Base-by-base conservation (phyloP, 1,140 invertebrate species). In the Mercenaria mercenaria region DNA sequence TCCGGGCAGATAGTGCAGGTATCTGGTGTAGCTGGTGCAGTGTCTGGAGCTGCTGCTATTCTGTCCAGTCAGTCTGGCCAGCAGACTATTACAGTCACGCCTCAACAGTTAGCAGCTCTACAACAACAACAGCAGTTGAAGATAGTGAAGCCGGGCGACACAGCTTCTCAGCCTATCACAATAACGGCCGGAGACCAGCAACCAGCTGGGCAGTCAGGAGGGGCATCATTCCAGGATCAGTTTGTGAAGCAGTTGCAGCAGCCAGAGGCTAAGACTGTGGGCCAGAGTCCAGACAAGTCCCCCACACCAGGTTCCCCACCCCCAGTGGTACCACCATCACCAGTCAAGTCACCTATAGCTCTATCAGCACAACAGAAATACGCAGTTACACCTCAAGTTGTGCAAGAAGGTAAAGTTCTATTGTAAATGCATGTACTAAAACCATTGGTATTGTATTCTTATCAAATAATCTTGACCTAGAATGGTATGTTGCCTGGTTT, bases 221-320 rank as follows among this genome's bases (percentile, higher is more conserved):
- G 64, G 23, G 69, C 64, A 1, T 85, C 81, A 18, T 67, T 91
- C 10, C 88, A 87, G 29, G 84, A 67, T 47, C 88, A 89, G n/a
- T 61, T 90, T 29, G 61, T 90, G 8, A 76, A 89, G 13, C 76
- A 83, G 61, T 67, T 59, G 0, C 80, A 83, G 15, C 74, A 83
- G 29, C 80, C 74, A 59, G 87, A 39, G 96, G 97, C 77, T 59
- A 79, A 79, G 32, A 96, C 96, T 34, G n/a, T 77, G 74, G 23
- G 69, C 95, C 96, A n/a, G 97, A 97, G 10, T 97, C 97, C 18
- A 97, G 97, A 20, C 97, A 72, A 91, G 69, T 74, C 90, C 86
- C 41, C 82, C 80, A 26, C 47, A 85, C 43, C 91, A 81, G 79
- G 86, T n/a, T 52, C 88, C 20, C 59, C 83, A 79, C 64, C 69